Evolutionary conservation across 2,797 vertebrate genomes (phyloP), one percentile per base, ranked within the genome.

Genomic region (Perodicticus potto): DNA sequence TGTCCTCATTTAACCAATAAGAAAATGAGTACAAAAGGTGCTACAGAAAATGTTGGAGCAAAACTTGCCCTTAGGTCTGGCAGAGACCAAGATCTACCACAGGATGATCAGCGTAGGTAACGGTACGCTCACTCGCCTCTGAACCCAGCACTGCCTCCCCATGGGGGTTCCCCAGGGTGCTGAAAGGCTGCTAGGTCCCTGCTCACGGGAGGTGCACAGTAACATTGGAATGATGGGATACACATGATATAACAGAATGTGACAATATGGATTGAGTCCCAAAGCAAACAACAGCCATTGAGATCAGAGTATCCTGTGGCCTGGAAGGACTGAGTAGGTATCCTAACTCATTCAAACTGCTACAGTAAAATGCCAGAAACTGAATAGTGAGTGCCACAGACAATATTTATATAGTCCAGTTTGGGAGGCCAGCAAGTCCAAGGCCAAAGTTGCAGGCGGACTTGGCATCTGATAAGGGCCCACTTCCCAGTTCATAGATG

Each of bases 11-110:
- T 76, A 49, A 70, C 37, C 12, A 7, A 49, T 17, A 94, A 67
- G 43, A 72, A 94, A 69, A 5, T n/a, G 27, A 70, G 49, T 92
- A 32, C 83, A 23, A 69, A 86, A 83, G 43, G 11, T 80, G 57
- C 55, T n/a, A 20, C 0, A 4, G 22, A 77, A 55, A 95, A n/a
- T 32, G 25, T 59, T 19, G 13, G 10, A 74, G 55, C 17, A 76
- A 61, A 84, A 40, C 5, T 63, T 83, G 57, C 93, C 53, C 37
- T 59, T 23, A 9, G 17, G 27, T 70, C 81, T 90, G 59, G 27
- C 22, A 23, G 6, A 59, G 2, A 8, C 55, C 37, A 55, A 70
- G 91, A 76, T 83, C 34, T 80, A 65, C 67, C 3, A 3, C 4
- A 63, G 40, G 49, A 37, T 55, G 13, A 25, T 29, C 6, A 3